phyloP scores from a whole-genome alignment of 2,888 invertebrate species.

The Belgica antarctica region DNA sequence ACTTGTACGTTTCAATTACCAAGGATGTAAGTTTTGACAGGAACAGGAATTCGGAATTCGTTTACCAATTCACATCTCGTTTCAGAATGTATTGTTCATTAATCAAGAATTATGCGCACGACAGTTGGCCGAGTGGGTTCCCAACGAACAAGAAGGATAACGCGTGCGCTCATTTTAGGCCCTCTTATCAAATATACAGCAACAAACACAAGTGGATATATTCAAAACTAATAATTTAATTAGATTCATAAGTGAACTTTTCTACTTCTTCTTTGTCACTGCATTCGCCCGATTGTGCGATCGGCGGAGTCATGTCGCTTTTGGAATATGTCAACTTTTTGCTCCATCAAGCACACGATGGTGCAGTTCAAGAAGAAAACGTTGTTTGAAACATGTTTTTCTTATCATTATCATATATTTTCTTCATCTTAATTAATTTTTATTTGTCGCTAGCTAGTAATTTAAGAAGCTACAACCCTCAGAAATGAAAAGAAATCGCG shows the following conservation, averaged over 20 bases:
- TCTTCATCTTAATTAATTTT: constrained; percentile 6
- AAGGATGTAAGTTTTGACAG: constrained; percentile 66
- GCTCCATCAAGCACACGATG: background rate
- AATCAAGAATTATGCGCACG: constrained; percentile 83
- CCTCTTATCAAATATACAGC: constrained; percentile 15
- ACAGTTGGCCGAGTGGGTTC: constrained; percentile 75
- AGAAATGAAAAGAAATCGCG: constrained; percentile 8
- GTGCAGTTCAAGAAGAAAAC: background rate
- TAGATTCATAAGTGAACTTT: constrained; percentile 9
- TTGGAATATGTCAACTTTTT: background rate
- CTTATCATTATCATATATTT: background rate
- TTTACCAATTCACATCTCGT: constrained; percentile 50
- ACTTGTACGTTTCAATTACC: constrained; percentile 73
- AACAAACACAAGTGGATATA: constrained; percentile 3
- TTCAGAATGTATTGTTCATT: constrained; percentile 75
- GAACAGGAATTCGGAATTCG: too few relatives aligned
- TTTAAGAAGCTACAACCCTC: background rate
- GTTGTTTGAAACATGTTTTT: background rate
- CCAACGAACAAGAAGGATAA: constrained; percentile 2
- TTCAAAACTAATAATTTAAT: constrained; percentile 30
- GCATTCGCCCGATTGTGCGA: too few relatives aligned
- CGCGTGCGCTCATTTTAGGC: background rate
- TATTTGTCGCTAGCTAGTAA: constrained; percentile 13
- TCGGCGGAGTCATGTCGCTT: background rate
- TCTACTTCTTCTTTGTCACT: background rate